A percentile compares a stretch with the other conserved stretches of the same genome.
Evolutionary conservation across 2,888 invertebrate genomes (phyloP).

Genomic region (Oscheius myriophilus): DNA sequence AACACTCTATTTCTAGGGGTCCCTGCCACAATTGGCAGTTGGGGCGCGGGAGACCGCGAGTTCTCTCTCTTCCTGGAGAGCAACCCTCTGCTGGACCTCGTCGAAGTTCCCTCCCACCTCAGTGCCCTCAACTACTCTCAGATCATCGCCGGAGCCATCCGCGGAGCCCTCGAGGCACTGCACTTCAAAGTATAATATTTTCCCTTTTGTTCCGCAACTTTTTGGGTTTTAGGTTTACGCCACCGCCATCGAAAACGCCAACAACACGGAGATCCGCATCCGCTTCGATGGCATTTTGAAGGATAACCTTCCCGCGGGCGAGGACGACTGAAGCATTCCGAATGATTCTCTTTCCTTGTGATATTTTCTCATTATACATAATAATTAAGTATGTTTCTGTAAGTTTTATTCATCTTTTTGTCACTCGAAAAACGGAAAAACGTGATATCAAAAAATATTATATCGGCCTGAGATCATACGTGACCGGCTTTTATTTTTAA

Average conservation of each 20-base stretch:
- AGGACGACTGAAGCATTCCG: slow-evolving; percentile 77
- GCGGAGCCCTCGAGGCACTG: slow-evolving; percentile 98
- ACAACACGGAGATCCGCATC: slow-evolving; percentile 86
- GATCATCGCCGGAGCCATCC: slow-evolving; percentile 84
- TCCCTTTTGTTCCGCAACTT: background rate
- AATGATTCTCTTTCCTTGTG: too few relatives aligned
- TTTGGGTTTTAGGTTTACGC: slow-evolving; percentile 72
- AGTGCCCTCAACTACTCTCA: slow-evolving; percentile 72
- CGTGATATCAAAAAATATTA: too few relatives aligned
- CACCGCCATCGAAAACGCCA: slow-evolving; percentile 51
- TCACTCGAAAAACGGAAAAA: too few relatives aligned
- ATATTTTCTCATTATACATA: too few relatives aligned
- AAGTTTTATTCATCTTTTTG: too few relatives aligned
- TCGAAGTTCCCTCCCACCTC: slow-evolving; percentile 51
- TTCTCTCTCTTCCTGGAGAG: slow-evolving; percentile 91
- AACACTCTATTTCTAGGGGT: slow-evolving; percentile 76
- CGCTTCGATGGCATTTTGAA: slow-evolving; percentile 93
- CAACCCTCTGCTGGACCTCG: slow-evolving; percentile 88
- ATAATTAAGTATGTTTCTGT: too few relatives aligned
- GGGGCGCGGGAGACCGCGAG: slow-evolving; percentile 83
- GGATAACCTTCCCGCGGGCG: slow-evolving; percentile 97
- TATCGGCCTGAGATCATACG: too few relatives aligned
- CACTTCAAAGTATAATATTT: slow-evolving; percentile 63
- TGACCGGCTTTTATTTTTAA: too few relatives aligned
- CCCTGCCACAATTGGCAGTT: slow-evolving; percentile 89